Evolutionary conservation across 1,140 invertebrate genomes (phyloP).

Genomic region (Brachystomella parvula): DNA sequence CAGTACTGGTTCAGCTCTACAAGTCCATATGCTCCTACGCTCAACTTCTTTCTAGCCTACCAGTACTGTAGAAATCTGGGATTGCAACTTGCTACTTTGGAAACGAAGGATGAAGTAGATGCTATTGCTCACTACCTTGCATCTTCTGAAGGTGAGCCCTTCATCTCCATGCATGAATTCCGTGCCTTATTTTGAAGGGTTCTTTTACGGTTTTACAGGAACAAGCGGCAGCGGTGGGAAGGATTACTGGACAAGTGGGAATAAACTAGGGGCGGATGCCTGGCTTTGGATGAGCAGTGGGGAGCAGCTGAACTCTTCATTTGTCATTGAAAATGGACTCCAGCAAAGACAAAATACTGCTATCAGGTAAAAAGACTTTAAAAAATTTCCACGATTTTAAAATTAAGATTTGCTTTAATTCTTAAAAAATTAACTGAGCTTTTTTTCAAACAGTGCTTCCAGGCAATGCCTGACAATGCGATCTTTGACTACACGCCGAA

Average conservation of each 20-base stretch:
- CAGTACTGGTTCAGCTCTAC: slow-evolving; percentile 80
- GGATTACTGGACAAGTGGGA: slow-evolving; percentile 82
- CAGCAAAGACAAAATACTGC: slow-evolving; percentile 18
- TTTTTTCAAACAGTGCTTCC: neutral
- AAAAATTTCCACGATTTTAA: no score
- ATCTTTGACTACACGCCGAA: slow-evolving; percentile 14
- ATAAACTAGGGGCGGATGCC: slow-evolving; percentile 72
- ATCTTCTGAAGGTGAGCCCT: slow-evolving; percentile 55
- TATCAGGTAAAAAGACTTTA: neutral
- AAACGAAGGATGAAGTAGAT: slow-evolving; percentile 75
- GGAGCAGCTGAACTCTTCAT: slow-evolving; percentile 73
- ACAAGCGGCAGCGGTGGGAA: slow-evolving; percentile 1
- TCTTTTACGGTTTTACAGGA: neutral
- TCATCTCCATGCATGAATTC: neutral
- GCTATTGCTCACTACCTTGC: slow-evolving; percentile 70
- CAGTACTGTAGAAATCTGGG: slow-evolving; percentile 79
- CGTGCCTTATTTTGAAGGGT: neutral
- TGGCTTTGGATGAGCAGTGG: slow-evolving; percentile 83
- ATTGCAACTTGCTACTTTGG: slow-evolving; percentile 71
- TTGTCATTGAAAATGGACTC: slow-evolving; percentile 42
- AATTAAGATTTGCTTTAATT: neutral
- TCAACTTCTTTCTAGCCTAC: slow-evolving; percentile 75
- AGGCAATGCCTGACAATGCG: slow-evolving; percentile 34
- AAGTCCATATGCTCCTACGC: slow-evolving; percentile 76
- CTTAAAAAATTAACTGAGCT: neutral